Evolutionary conservation across 2,888 invertebrate genomes (phyloP).

Genomic region (Agrotis segetum): DNA sequence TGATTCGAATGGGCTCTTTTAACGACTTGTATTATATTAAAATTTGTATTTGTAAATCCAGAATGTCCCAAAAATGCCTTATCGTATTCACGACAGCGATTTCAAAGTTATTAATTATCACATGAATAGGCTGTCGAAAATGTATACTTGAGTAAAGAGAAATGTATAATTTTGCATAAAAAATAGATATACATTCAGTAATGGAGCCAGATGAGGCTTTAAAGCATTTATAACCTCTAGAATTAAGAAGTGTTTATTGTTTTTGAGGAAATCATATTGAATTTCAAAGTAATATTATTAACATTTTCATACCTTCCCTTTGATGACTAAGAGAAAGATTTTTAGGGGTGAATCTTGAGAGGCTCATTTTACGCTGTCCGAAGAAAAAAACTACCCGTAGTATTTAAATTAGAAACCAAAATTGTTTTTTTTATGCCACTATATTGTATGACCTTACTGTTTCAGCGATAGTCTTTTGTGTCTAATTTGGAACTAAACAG

Average conservation of each 20-base stretch:
- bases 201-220: conserved; percentile 16
- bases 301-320: not conserved
- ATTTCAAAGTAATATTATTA: conserved; percentile 3
- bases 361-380: too few relatives aligned
- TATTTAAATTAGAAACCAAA: too few relatives aligned
- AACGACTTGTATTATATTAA: too few relatives aligned
- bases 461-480: too few relatives aligned
- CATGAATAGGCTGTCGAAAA: conserved; percentile 23
- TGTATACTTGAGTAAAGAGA: conserved; percentile 13
- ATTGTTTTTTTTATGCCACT: too few relatives aligned
- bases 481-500: too few relatives aligned
- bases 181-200: conserved; percentile 19
- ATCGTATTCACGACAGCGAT: conserved; percentile 22
- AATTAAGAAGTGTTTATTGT: conserved; percentile 9
- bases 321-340: not conserved
- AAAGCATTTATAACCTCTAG: conserved; percentile 14
- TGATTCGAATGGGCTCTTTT: too few relatives aligned
- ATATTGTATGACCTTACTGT: too few relatives aligned
- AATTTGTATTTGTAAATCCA: too few relatives aligned
- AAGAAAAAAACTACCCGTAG: too few relatives aligned
- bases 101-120: conserved; percentile 24
- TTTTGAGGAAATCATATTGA: conserved; percentile 6
- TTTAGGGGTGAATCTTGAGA: too few relatives aligned
- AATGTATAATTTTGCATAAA: conserved; percentile 40
- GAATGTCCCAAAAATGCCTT: too few relatives aligned